Evolutionary conservation across 1,140 invertebrate genomes (phyloP).

Genomic region (Lethocerus indicus): DNA sequence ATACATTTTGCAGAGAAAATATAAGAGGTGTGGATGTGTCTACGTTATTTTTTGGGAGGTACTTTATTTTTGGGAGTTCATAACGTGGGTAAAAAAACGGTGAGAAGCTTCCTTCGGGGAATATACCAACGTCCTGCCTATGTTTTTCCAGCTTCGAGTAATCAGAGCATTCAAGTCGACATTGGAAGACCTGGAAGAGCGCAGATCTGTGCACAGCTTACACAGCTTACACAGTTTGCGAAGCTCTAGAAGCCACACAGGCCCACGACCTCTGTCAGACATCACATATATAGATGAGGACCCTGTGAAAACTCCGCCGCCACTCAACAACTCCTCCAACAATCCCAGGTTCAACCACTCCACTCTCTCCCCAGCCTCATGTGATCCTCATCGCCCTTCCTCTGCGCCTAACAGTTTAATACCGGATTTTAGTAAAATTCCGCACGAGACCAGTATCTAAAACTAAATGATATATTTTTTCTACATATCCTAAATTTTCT

Average conservation of each 20-base stretch:
- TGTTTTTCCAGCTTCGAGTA: constrained; percentile 96
- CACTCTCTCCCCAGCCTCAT: constrained; percentile 22
- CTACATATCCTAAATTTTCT: too few relatives aligned
- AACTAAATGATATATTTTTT: too few relatives aligned
- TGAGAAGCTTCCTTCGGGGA: constrained; percentile 6
- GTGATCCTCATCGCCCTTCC: constrained; percentile 23
- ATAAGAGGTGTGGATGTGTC: too few relatives aligned
- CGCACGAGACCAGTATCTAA: constrained; percentile 56
- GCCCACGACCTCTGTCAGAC: constrained; percentile 63
- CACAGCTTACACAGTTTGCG: constrained; percentile 88
- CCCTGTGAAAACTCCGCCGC: constrained; percentile 38
- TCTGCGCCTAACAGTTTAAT: constrained; percentile 21
- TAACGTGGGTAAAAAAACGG: constrained; percentile 6
- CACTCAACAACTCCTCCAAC: constrained; percentile 13
- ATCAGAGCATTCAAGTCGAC: constrained; percentile 99
- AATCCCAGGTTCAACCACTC: constrained; percentile 20
- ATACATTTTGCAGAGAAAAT: too few relatives aligned
- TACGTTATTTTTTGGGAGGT: too few relatives aligned
- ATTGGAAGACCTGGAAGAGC: constrained; percentile 98
- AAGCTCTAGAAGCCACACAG: constrained; percentile 66
- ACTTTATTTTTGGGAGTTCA: constrained; percentile 9
- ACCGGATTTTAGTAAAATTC: constrained; percentile 42
- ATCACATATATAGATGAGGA: constrained; percentile 87
- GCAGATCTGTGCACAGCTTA: constrained; percentile 92
- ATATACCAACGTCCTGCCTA: constrained; percentile 23